Conservation (phyloP, 2,888 invertebrate genomes). For the Terebella lapidaria region DNA sequence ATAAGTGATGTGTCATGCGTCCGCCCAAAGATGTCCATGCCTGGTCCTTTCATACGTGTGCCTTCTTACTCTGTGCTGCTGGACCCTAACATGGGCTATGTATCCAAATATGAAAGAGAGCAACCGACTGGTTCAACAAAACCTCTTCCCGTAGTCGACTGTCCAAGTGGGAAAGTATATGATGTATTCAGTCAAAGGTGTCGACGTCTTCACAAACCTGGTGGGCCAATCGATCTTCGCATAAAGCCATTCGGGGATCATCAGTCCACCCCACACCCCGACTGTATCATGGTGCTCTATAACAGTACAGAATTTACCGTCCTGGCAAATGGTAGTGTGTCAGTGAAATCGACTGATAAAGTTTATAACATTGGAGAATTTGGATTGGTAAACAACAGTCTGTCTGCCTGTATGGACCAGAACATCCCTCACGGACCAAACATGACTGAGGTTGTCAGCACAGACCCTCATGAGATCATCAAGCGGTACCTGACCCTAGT, state of each 20-base stretch:
- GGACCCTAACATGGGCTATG: background rate
- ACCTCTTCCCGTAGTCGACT: too few relatives aligned
- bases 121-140: too few relatives aligned
- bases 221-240: background rate
- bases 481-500: background rate
- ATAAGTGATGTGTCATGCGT: background rate
- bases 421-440: background rate
- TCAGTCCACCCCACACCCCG: background rate
- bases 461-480: background rate
- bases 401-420: background rate
- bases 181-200: background rate
- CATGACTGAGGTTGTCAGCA: background rate
- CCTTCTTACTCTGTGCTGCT: background rate
- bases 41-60: too few relatives aligned
- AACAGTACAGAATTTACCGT: constrained; percentile 1
- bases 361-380: background rate
- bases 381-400: background rate
- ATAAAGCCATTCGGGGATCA: too few relatives aligned
- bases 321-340: background rate
- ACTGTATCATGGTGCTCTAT: background rate
- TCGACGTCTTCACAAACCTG: background rate
- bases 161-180: background rate
- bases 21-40: background rate
- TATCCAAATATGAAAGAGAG: background rate
- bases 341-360: background rate